Percentiles rank a stretch among this genome's conserved stretches.
phyloP scores from a whole-genome alignment of 2,113 vertebrate genomes.

The Pomatorhinus ruficollis region DNA sequence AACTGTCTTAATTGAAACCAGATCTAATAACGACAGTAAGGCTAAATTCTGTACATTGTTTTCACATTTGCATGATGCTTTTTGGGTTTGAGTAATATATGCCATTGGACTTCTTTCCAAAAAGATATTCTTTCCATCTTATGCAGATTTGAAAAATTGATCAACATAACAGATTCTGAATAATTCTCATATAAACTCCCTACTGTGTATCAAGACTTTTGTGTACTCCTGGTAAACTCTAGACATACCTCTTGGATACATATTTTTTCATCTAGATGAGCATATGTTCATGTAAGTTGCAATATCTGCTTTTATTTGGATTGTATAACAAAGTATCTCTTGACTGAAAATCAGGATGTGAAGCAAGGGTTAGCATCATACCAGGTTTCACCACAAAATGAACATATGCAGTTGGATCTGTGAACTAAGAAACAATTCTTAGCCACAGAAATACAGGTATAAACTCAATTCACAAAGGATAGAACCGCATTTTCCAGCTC shows the following conservation, averaged over 20 bases:
- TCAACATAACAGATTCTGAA: background rate
- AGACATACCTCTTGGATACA: background rate
- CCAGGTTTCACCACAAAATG: background rate
- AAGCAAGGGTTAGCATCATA: background rate
- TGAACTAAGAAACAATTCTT: background rate
- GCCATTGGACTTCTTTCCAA: background rate
- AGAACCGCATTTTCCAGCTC: background rate
- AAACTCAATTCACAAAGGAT: background rate
- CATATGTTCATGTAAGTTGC: background rate
- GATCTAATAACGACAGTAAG: background rate
- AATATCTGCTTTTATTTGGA: background rate
- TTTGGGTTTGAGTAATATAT: background rate
- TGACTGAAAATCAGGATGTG: background rate
- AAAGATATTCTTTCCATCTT: background rate
- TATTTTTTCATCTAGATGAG: background rate
- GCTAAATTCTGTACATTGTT: background rate
- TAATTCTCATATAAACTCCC: background rate
- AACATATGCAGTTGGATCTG: background rate
- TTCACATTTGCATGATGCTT: background rate
- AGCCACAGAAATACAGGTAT: background rate
- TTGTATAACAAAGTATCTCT: background rate
- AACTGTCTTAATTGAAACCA: background rate
- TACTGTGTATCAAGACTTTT: background rate
- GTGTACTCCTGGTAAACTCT: background rate
- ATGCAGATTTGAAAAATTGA: background rate